Conservation (phyloP, 2,888 invertebrate species). For the Orchesella flavescens region DNA sequence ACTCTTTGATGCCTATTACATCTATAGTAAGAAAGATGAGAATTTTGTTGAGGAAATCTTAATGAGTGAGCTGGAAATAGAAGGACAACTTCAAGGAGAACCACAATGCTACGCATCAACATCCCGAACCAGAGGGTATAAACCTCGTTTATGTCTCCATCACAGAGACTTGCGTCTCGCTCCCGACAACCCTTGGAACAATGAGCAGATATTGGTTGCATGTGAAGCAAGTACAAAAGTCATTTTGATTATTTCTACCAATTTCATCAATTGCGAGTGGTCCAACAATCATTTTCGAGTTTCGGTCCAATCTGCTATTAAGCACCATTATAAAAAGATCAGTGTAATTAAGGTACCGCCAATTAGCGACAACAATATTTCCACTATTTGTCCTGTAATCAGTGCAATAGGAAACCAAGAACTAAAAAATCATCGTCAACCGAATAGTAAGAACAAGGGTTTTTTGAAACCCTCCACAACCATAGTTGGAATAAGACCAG, state of each 20-base stretch:
- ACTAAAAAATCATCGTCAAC: constrained; percentile 17
- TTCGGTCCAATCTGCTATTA: constrained; percentile 79
- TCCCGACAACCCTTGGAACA: constrained; percentile 86
- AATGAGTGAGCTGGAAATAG: constrained; percentile 84
- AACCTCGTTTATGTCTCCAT: constrained; percentile 87
- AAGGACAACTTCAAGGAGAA: constrained; percentile 73
- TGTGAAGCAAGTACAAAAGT: constrained; percentile 89
- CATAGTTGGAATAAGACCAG: neutral
- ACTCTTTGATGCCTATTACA: constrained; percentile 89
- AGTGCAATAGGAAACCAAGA: constrained; percentile 1
- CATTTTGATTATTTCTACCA: constrained; percentile 89
- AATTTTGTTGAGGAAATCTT: constrained; percentile 88
- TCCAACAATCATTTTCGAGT: constrained; percentile 90
- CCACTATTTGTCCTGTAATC: constrained; percentile 49
- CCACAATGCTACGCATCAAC: constrained; percentile 25
- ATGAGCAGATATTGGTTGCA: constrained; percentile 89
- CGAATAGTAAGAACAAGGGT: neutral
- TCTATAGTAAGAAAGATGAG: constrained; percentile 91
- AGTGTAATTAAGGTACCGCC: constrained; percentile 67
- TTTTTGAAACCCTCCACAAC: constrained; percentile 18
- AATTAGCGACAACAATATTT: constrained; percentile 53
- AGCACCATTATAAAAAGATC: constrained; percentile 66
- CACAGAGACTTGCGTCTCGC: constrained; percentile 87
- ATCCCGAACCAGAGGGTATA: constrained; percentile 72
- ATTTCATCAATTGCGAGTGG: constrained; percentile 91